Percentiles rank a stretch among this genome's conserved stretches.
These are phyloP conservation scores for Acipenser transmontanus DNA, from an alignment of 2,797 vertebrate species.

Conservation along the genomic window DNA sequence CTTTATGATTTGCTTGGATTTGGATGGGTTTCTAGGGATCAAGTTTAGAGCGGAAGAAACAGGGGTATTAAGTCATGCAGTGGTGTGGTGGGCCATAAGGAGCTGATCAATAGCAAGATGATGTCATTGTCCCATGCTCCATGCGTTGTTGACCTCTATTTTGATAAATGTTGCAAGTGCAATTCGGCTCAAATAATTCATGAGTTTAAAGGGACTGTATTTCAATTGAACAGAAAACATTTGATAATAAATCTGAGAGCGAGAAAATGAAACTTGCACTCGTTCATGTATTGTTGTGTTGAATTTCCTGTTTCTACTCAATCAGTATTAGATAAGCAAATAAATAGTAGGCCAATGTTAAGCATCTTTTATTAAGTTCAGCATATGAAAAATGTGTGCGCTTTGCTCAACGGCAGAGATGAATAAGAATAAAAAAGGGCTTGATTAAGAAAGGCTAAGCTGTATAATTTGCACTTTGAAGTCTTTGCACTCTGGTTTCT, in stretches of 20 bases:
- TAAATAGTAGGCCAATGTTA: no score
- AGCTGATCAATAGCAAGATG: constrained; percentile 48
- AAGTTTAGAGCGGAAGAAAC: constrained; percentile 31
- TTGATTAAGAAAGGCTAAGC: no score
- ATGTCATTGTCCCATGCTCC: constrained; percentile 44
- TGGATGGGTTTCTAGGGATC: constrained; percentile 31
- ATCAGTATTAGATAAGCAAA: not conserved
- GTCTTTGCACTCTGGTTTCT: no score
- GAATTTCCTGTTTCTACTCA: constrained; percentile 20
- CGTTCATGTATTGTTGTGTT: constrained; percentile 24
- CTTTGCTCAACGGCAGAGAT: no score
- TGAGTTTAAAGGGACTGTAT: constrained; percentile 23
- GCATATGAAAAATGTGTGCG: no score
- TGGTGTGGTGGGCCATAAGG: constrained; percentile 30
- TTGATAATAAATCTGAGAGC: constrained; percentile 26
- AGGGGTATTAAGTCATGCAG: constrained; percentile 38
- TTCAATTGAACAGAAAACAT: constrained; percentile 24
- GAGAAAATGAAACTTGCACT: constrained; percentile 20
- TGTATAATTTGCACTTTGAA: no score
- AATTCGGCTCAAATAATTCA: constrained; percentile 26
- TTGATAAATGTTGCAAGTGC: constrained; percentile 29
- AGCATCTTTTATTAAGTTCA: no score
- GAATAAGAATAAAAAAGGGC: no score
- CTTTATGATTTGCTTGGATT: constrained; percentile 26
- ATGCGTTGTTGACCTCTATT: constrained; percentile 25